phyloP scores from a whole-genome alignment of 2,113 vertebrate genomes.

The Engraulis encrasicolus region DNA sequence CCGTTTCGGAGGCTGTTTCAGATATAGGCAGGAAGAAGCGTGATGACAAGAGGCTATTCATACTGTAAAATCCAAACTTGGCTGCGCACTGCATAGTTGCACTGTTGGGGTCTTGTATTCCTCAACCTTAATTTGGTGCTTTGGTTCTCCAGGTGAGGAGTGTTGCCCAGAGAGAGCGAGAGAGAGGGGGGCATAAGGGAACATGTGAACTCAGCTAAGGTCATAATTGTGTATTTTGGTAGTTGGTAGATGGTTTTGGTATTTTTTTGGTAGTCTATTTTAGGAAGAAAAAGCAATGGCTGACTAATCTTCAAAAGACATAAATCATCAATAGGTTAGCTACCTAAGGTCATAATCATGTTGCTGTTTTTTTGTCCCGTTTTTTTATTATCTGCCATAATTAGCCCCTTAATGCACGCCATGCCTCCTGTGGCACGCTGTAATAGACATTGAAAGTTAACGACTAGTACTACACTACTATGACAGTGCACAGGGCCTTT shows the following conservation, averaged over 20 bases:
- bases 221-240: too few relatives aligned
- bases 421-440: too few relatives aligned
- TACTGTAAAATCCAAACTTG: neutral
- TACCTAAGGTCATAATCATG: too few relatives aligned
- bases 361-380: too few relatives aligned
- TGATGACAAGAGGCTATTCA: neutral
- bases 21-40: neutral
- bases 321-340: neutral
- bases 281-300: neutral
- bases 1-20: too few relatives aligned
- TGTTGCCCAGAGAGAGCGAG: slow-evolving; percentile 2
- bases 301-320: neutral
- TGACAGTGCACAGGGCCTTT: too few relatives aligned
- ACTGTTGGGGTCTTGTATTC: neutral
- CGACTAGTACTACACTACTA: too few relatives aligned
- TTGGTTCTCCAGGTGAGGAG: neutral
- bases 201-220: neutral
- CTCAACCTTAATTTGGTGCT: neutral
- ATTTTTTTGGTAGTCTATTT: neutral
- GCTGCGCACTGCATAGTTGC: neutral
- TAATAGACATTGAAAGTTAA: too few relatives aligned
- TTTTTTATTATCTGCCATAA: too few relatives aligned
- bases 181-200: neutral
- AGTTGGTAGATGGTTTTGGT: too few relatives aligned
- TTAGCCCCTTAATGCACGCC: too few relatives aligned